Evolutionary conservation across 1,140 invertebrate genomes (phyloP), one percentile per base, ranked within the genome.

Genomic region (Drosophila bocki): DNA sequence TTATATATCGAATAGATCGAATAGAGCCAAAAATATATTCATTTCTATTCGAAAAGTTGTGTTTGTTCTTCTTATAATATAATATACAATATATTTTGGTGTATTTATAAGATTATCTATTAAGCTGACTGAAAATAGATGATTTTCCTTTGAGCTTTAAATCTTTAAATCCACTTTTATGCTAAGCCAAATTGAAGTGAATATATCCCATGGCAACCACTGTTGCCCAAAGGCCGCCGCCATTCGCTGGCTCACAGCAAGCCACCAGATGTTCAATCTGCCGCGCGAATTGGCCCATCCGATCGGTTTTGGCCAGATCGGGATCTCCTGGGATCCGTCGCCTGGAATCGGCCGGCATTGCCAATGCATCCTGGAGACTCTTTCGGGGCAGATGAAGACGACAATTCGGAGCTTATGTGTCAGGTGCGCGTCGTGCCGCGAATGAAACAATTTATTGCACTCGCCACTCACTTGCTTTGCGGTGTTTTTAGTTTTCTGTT

Each of bases 401-500:
- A 85, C 82, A 85, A 86, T 81, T 85, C 78, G 78, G 68, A 78
- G 82, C 82, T 85, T 85, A 86, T 85, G 82, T 85, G 82, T 85
- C 82, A 85, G 82, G 82, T 85, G 82, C 82, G 82, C 81, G 70
- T 83, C 64, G 80, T 70, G 76, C 81, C 80, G 81, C 82, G 82
- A 85, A 86, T 85, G 82, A 85, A 85, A 86, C 82, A 85, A 85
- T 85, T 85, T 85, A 85, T 85, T 85, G 82, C 82, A 85, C 71
- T 84, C 63, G 76, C 65, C 50, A 58, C 70, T 65, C 82, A 81
- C 65, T 84, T 45, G 76, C 65, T 56, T 75, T 61, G 69, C 47
- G 69, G 45, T 74, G 62, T 78, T 78, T 71, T 54, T 41, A 26
- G 35, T 54, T 54, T 35, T 54, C 32, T 53, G 50, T 53, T 53